phyloP scores from a whole-genome alignment of 2,797 vertebrate species.

The Oceanodroma leucorhoa region DNA sequence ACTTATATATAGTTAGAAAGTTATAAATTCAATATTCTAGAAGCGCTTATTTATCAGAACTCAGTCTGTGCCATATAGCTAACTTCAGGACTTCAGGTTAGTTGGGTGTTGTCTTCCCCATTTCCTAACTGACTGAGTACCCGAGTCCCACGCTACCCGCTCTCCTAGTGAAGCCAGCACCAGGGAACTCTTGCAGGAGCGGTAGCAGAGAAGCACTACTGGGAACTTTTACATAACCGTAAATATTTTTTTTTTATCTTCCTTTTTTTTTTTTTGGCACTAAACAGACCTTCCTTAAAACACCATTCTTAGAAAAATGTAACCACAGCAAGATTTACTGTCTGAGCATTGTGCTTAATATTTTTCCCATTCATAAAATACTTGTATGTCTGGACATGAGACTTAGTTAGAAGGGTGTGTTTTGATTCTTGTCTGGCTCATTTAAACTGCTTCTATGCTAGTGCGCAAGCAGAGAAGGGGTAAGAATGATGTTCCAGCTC shows the following conservation, averaged over 20 bases:
- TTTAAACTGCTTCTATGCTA: neutral
- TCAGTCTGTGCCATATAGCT: neutral
- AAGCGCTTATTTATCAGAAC: neutral
- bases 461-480: neutral
- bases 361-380: constrained; percentile 42
- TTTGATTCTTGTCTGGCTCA: constrained; percentile 31
- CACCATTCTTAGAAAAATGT: constrained; percentile 13
- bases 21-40: neutral
- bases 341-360: constrained; percentile 10
- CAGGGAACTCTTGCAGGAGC: neutral
- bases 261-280: neutral
- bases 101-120: neutral
- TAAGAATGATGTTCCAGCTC: neutral
- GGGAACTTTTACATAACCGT: neutral
- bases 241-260: neutral
- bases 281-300: neutral
- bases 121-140: neutral
- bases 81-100: neutral
- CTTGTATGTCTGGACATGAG: constrained; percentile 18
- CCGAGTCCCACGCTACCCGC: rapidly evolving
- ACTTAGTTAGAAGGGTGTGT: constrained; percentile 3
- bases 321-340: constrained; percentile 27
- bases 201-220: neutral
- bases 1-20: neutral
- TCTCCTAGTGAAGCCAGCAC: neutral